phyloP scores from a whole-genome alignment of 1,140 invertebrate species.

The Neuroterus valhalla region DNA sequence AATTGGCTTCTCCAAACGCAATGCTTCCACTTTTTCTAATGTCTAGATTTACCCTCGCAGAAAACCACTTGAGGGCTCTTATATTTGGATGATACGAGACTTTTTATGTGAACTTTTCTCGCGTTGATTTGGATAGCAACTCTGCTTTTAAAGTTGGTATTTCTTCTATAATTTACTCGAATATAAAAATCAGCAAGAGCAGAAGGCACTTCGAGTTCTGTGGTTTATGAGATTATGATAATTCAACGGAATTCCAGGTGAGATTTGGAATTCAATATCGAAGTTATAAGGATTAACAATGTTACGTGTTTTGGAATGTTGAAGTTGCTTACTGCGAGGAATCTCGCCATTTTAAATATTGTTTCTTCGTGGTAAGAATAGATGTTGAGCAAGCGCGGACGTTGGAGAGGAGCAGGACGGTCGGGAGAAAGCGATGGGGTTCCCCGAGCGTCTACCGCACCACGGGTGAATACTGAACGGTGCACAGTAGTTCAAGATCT shows the following conservation, averaged over 20 bases:
- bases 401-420: slow-evolving; percentile 62
- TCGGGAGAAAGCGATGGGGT: slow-evolving; percentile 55
- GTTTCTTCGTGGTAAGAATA: slow-evolving; percentile 44
- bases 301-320: slow-evolving; percentile 72
- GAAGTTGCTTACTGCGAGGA: slow-evolving; percentile 54
- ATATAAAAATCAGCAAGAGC: not conserved
- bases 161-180: not conserved
- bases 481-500: too few relatives aligned
- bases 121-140: not conserved
- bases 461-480: too few relatives aligned
- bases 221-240: not conserved
- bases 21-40: slow-evolving; percentile 1
- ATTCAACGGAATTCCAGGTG: slow-evolving; percentile 30
- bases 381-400: slow-evolving; percentile 41
- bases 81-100: not conserved
- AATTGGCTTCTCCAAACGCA: not conserved
- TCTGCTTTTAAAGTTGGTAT: not conserved
- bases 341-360: slow-evolving; percentile 63
- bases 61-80: slow-evolving; percentile 6
- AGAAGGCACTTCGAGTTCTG: not conserved
- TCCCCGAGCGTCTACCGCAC: slow-evolving; percentile 62
- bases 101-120: not conserved
- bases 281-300: slow-evolving; percentile 45
- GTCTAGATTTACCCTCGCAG: slow-evolving; percentile 26
- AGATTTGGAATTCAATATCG: slow-evolving; percentile 38